These are phyloP conservation scores for Parnassius apollo DNA, from an alignment of 2,888 invertebrate genomes.

Conservation along the genomic window DNA sequence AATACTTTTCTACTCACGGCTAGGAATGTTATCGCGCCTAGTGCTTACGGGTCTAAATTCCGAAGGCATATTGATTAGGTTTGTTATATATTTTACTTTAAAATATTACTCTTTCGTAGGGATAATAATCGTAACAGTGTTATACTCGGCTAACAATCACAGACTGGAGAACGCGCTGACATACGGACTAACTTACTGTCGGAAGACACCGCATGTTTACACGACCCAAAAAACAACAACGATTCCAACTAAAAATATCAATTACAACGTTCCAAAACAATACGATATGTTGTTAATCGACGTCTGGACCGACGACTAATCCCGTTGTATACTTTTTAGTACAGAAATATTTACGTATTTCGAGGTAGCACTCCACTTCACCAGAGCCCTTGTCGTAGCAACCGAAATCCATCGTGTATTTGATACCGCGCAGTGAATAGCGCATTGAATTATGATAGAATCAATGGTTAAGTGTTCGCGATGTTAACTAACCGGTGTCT, in stretches of 20 bases:
- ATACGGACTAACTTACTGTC: conserved; percentile 70
- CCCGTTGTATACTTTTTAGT: conserved; percentile 53
- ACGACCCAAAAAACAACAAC: conserved; percentile 70
- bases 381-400: conserved; percentile 84
- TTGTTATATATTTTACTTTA: conserved; percentile 30
- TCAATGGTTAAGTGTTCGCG: conserved; percentile 49
- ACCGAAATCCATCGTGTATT: conserved; percentile 82
- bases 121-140: conserved; percentile 50
- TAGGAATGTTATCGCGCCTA: conserved; percentile 71
- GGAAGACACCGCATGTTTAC: conserved; percentile 74
- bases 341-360: conserved; percentile 83
- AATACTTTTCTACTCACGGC: conserved; percentile 63
- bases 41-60: conserved; percentile 63
- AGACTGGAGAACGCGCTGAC: conserved; percentile 68
- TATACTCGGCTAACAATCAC: conserved; percentile 61
- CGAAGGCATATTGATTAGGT: conserved; percentile 50
- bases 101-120: conserved; percentile 34
- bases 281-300: conserved; percentile 56
- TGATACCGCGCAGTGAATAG: conserved; percentile 46
- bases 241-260: conserved; percentile 79
- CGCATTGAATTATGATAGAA: conserved; percentile 53
- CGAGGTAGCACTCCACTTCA: conserved; percentile 85
- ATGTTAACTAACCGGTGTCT: conserved; percentile 69
- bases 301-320: conserved; percentile 34
- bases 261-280: conserved; percentile 74